Base-by-base conservation (phyloP, 2,888 invertebrate species). In the Diabrotica balteata region DNA sequence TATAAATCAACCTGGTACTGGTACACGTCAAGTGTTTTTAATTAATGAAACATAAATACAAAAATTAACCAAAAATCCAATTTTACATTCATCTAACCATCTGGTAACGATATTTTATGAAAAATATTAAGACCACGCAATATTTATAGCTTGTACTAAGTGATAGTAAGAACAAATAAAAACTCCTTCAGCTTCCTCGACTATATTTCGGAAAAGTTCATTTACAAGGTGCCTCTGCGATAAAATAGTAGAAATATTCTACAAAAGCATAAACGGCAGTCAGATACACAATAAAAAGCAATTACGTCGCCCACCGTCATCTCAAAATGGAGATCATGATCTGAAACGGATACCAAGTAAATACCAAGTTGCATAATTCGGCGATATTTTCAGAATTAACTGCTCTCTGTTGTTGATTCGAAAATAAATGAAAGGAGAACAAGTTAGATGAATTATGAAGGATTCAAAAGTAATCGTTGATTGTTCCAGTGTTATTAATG, bases 311-410 rank as follows among this genome's bases (percentile, higher is more conserved):
- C 73, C 71, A 72, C 74, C 69, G 67, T 59, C 68, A 65, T 66
- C 75, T 73, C 67, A 75, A 77, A 75, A 75, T 72, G 72, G 75
- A 73, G 74, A 75, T 70, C 74, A 74, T 53, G 63, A 59, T 17
- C 54, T 63, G 60, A 65, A 67, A 67, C 66, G 67, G 72, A 71
- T 69, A 71, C 63, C 60, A 63, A 54, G 42, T 22, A 53, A 32
- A 62, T 44, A 17, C 45, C 52, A 45, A 63, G 63, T 75, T 75
- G 73, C 75, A 75, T 75, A 75, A 75, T 70, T 66, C 64, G 63
- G 70, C 62, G 61, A 67, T 71, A 71, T 70, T 73, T 74, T 68
- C 69, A 72, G 68, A 42, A 70, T 53, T 32, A 32, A 32, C 32
- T 54, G 66, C 32, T 17, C 60, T 11, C 45, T 55, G 57, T 42